phyloP scores from a whole-genome alignment of 2,888 invertebrate species.

The Phlogophora meticulosa region DNA sequence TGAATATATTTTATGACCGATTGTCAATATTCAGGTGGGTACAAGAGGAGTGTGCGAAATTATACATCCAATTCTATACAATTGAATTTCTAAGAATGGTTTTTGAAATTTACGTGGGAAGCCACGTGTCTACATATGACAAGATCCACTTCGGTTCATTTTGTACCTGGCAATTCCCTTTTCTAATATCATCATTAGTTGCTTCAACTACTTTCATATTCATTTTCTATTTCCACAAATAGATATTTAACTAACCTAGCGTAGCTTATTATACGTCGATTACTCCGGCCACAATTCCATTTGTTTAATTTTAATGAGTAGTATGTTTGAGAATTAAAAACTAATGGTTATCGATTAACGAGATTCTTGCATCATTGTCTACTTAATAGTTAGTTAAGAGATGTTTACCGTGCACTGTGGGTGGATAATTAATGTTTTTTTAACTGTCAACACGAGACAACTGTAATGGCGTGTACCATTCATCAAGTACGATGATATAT shows the following conservation, averaged over 20 bases:
- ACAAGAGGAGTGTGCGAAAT: background rate
- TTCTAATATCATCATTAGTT: conserved; percentile 18
- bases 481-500: conserved; percentile 72
- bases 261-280: conserved; percentile 33
- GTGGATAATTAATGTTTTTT: conserved; percentile 78
- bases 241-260: conserved; percentile 25
- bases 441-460: conserved; percentile 75
- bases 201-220: conserved; percentile 22
- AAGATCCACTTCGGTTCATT: background rate
- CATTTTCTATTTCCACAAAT: conserved; percentile 32
- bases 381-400: conserved; percentile 70
- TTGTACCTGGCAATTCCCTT: background rate
- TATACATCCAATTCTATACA: background rate
- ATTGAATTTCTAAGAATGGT: background rate
- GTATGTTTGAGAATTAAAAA: conserved; percentile 61
- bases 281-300: conserved; percentile 46
- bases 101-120: background rate
- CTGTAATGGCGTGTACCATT: conserved; percentile 70
- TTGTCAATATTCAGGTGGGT: conserved; percentile 4
- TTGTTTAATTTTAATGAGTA: conserved; percentile 67
- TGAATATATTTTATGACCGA: conserved; percentile 22
- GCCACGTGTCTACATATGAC: background rate
- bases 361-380: conserved; percentile 66
- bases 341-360: conserved; percentile 68
- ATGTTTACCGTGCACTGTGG: conserved; percentile 70